Conservation (phyloP, 2,113 vertebrate genomes). For the Nesogale talazaci region DNA sequence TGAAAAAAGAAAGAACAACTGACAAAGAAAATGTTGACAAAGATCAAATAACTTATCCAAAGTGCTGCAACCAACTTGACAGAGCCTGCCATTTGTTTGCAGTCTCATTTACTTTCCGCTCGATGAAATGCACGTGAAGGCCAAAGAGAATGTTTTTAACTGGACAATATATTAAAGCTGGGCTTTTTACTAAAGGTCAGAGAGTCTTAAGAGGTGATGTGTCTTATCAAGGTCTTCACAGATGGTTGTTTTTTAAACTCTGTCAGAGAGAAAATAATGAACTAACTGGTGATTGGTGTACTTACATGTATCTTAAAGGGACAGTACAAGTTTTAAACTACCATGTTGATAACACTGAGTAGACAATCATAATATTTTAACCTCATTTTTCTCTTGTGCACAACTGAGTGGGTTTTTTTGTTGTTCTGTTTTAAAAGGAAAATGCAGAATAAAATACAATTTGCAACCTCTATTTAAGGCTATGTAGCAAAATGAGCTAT, state of each 20-base stretch:
- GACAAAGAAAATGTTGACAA: conserved; percentile 33
- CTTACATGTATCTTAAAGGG: background rate
- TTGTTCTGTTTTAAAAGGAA: background rate
- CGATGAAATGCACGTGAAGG: background rate
- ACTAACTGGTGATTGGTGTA: background rate
- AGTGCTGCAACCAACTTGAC: background rate
- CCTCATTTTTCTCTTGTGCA: conserved; percentile 1
- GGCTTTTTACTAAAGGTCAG: conserved; percentile 30
- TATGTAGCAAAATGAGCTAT: conserved; percentile 3
- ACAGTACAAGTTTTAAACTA: background rate
- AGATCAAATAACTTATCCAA: conserved; percentile 6
- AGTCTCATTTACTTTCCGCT: background rate
- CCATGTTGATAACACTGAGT: background rate
- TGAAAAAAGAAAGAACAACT: background rate
- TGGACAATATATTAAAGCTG: background rate
- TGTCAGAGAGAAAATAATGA: conserved; percentile 40
- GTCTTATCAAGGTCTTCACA: background rate
- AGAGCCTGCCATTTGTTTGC: background rate
- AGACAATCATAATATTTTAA: conserved; percentile 24
- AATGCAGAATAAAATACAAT: conserved; percentile 20
- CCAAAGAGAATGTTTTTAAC: background rate
- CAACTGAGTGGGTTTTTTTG: background rate
- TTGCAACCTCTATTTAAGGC: background rate
- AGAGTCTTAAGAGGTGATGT: background rate
- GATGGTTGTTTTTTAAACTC: background rate